A percentile compares a stretch with the other conserved stretches of the same genome.
phyloP scores from a whole-genome alignment of 2,113 vertebrate species.

The Syngnathus scovelli region DNA sequence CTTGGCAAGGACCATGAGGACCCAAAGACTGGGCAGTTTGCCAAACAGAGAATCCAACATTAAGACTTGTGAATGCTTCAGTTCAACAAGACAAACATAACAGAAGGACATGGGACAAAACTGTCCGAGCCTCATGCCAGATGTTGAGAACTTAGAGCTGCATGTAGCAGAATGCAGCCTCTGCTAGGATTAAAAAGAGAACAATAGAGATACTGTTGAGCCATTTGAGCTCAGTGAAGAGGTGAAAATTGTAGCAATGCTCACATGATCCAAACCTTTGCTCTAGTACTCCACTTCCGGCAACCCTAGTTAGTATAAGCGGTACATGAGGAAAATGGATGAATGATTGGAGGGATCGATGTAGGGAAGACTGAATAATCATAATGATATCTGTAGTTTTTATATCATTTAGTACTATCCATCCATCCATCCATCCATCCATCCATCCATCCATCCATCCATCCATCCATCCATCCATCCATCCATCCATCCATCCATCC shows the following conservation, averaged over 20 bases:
- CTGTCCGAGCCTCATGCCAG: neutral
- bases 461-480: too few species aligned
- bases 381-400: neutral
- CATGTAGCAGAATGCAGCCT: neutral
- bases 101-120: slow-evolving; percentile 1
- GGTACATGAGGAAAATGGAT: too few species aligned
- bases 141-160: neutral
- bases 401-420: neutral
- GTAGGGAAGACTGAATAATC: too few species aligned
- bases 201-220: neutral
- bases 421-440: too few species aligned
- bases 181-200: neutral
- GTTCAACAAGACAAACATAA: slow-evolving; percentile 7
- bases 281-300: too few species aligned
- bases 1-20: neutral
- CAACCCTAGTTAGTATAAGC: too few species aligned
- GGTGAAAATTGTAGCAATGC: neutral
- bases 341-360: too few species aligned
- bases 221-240: neutral
- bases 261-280: too few species aligned
- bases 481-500: too few species aligned
- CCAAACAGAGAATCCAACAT: neutral
- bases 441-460: too few species aligned
- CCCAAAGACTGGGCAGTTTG: neutral
- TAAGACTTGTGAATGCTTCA: neutral